Percentiles rank a stretch among this genome's conserved stretches.
Evolutionary conservation across 2,888 invertebrate species (phyloP).

Genomic region (Iphiclides podalirius): DNA sequence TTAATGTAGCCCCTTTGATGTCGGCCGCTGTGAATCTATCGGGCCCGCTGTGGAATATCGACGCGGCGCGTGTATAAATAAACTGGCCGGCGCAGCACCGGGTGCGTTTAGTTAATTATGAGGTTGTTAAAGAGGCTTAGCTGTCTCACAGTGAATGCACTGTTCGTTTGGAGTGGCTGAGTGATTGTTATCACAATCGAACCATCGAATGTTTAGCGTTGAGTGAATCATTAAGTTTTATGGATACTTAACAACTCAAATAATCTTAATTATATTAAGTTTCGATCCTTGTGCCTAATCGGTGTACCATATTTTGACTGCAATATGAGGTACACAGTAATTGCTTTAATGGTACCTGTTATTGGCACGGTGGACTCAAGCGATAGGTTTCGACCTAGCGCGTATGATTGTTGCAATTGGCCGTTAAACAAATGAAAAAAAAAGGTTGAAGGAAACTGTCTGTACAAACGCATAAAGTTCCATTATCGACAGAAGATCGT

Average conservation of each 20-base stretch:
- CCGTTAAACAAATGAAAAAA: too few relatives aligned
- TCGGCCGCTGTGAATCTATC: conserved; percentile 78
- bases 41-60: conserved; percentile 76
- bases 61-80: conserved; percentile 71
- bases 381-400: neutral
- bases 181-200: neutral
- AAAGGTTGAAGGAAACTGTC: neutral
- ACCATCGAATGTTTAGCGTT: neutral
- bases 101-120: conserved; percentile 74
- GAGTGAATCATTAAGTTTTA: neutral
- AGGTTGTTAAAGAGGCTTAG: conserved; percentile 66
- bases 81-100: conserved; percentile 56
- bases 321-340: too few relatives aligned
- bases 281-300: too few relatives aligned
- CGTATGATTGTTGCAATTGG: neutral
- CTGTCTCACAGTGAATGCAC: conserved; percentile 34
- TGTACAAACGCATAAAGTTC: conserved; percentile 27
- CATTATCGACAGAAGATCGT: conserved; percentile 45
- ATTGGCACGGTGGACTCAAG: too few relatives aligned
- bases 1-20: conserved; percentile 77
- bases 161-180: neutral
- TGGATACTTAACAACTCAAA: too few relatives aligned
- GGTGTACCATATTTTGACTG: too few relatives aligned
- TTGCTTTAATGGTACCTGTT: too few relatives aligned
- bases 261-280: too few relatives aligned